phyloP scores from a whole-genome alignment of 2,888 invertebrate species.

The Entomobrya proxima region DNA sequence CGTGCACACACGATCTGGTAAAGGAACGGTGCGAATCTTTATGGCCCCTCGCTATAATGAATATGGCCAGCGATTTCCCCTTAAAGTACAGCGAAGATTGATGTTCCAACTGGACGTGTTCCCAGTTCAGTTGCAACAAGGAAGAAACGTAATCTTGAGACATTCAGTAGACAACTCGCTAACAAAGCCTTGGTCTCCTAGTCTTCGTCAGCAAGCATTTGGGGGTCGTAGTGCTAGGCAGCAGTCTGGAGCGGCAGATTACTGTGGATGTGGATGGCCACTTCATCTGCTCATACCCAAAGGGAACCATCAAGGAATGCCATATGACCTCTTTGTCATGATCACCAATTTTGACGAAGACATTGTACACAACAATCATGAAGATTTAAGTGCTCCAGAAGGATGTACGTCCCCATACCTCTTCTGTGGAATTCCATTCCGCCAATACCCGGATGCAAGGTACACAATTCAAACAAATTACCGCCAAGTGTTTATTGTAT shows the following conservation, averaged over 20 bases:
- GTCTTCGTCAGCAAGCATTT: conserved; percentile 11
- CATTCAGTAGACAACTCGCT: conserved; percentile 30
- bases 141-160: conserved; percentile 53
- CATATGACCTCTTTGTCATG: conserved; percentile 70
- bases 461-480: not conserved
- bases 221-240: not conserved
- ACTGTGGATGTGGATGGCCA: conserved; percentile 82
- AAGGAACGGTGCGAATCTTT: conserved; percentile 60
- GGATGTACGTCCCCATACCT: conserved; percentile 56
- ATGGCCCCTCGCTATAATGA: conserved; percentile 64
- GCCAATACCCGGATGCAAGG: conserved; percentile 58
- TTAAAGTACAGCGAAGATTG: conserved; percentile 55
- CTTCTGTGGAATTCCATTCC: conserved; percentile 59
- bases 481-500: not conserved
- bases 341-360: conserved; percentile 69
- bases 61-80: conserved; percentile 44
- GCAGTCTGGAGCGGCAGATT: conserved; percentile 11
- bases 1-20: conserved; percentile 1
- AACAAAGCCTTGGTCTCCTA: conserved; percentile 51
- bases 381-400: conserved; percentile 40
- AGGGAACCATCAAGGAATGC: conserved; percentile 82
- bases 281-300: conserved; percentile 84
- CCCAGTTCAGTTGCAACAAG: conserved; percentile 45
- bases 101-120: conserved; percentile 68
- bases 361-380: conserved; percentile 35